A percentile compares a stretch with the other conserved stretches of the same genome.
Conservation (phyloP, 2,888 invertebrate species). For the Megalurothrips usitatus region DNA sequence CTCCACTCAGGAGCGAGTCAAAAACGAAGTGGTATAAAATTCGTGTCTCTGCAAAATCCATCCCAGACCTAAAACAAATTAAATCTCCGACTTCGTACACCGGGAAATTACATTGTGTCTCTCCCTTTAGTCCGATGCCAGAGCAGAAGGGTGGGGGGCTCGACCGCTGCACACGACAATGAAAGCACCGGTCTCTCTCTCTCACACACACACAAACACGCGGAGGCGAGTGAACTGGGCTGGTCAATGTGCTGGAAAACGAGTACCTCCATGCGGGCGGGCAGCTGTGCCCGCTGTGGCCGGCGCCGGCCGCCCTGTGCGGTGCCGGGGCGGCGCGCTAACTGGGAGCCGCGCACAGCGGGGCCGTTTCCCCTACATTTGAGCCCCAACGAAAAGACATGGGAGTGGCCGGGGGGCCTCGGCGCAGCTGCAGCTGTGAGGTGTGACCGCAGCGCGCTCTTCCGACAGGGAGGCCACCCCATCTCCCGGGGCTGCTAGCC, state of each 20-base stretch:
- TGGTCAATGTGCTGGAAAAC: slow-evolving; percentile 1
- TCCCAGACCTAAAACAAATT: too few relatives aligned
- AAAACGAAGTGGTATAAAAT: too few relatives aligned
- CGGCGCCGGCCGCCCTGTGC: neutral
- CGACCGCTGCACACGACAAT: too few relatives aligned
- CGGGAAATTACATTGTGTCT: too few relatives aligned
- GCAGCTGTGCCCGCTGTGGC: neutral
- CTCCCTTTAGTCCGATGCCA: too few relatives aligned
- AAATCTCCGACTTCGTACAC: too few relatives aligned
- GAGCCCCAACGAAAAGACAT: neutral
- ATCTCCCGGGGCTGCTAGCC: neutral
- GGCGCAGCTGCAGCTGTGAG: neutral
- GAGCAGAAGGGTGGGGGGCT: too few relatives aligned
- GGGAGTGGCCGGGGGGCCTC: neutral
- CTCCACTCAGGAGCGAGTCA: too few relatives aligned
- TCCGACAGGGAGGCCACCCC: neutral
- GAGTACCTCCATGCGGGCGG: neutral
- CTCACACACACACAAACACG: too few relatives aligned
- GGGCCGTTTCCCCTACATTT: neutral
- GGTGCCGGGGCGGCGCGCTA: neutral
- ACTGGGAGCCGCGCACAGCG: too few relatives aligned
- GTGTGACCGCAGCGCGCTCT: neutral
- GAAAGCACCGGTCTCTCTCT: too few relatives aligned
- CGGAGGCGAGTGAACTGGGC: neutral
- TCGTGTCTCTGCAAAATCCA: too few relatives aligned